Evolutionary conservation across 2,888 invertebrate genomes (phyloP).

Genomic region (Pharmacophagus antenor): DNA sequence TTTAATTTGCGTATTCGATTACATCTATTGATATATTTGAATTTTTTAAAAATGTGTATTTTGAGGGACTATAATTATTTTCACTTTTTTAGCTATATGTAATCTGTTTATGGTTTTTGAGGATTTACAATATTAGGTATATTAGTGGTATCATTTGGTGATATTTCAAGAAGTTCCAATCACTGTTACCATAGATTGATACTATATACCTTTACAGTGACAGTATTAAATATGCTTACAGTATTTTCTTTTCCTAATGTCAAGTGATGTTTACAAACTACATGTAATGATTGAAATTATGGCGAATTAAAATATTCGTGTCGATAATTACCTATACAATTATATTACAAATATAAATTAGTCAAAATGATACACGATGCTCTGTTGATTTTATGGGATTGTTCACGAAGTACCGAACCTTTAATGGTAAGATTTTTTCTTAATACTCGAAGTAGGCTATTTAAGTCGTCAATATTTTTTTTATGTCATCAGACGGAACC

Average conservation of each 20-base stretch:
- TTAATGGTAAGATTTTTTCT: conserved; percentile 30
- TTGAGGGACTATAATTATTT: no score
- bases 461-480: background rate
- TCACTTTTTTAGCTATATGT: no score
- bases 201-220: no score
- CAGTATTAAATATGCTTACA: no score
- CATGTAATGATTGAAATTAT: background rate
- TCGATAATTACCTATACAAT: background rate
- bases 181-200: no score
- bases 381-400: conserved; percentile 83
- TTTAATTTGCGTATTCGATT: no score
- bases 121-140: no score
- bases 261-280: background rate
- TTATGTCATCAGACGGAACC: conserved; percentile 52
- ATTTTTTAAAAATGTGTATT: no score
- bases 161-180: no score
- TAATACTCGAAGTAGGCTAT: background rate
- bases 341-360: conserved; percentile 33
- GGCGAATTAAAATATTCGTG: background rate
- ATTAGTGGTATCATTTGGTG: no score
- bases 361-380: conserved; percentile 85
- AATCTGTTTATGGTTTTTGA: no score
- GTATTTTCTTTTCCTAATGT: background rate
- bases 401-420: conserved; percentile 55
- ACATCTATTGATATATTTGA: no score